These are phyloP conservation scores for Byasa hedistus DNA, from an alignment of 2,888 invertebrate species.

Conservation along the genomic window DNA sequence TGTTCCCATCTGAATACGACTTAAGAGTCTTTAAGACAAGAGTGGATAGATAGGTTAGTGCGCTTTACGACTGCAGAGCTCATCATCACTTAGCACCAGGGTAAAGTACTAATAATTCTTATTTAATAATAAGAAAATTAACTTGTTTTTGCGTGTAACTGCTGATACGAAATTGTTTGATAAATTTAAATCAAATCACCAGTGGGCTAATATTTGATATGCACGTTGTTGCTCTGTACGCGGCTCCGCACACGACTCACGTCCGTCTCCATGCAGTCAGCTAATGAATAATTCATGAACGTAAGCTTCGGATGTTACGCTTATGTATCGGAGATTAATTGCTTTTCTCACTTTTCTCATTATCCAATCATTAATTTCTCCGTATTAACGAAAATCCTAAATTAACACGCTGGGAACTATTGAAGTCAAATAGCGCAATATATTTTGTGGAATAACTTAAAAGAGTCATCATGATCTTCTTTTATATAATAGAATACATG, in stretches of 20 bases:
- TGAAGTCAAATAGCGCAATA: too few species aligned
- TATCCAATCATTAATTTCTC: not conserved
- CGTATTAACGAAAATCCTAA: too few species aligned
- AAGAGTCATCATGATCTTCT: too few species aligned
- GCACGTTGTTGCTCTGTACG: slow-evolving; percentile 50
- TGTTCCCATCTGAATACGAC: too few species aligned
- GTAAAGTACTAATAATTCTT: not conserved
- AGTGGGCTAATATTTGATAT: slow-evolving; percentile 48
- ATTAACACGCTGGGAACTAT: too few species aligned
- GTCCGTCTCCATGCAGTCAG: slow-evolving; percentile 53
- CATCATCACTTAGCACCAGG: too few species aligned
- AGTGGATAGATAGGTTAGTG: too few species aligned
- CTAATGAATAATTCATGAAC: slow-evolving; percentile 54
- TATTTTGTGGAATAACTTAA: too few species aligned
- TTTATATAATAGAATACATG: too few species aligned
- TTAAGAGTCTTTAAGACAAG: too few species aligned
- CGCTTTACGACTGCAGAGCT: too few species aligned
- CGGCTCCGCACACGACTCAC: slow-evolving; percentile 72
- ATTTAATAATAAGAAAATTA: not conserved
- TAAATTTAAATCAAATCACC: slow-evolving; percentile 37
- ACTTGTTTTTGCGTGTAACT: slow-evolving; percentile 4
- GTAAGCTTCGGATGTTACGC: slow-evolving; percentile 29
- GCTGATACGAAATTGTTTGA: slow-evolving; percentile 25
- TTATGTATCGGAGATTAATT: slow-evolving; percentile 23
- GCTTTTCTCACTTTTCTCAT: slow-evolving; percentile 10